Percentiles rank a stretch among this genome's conserved stretches.
Conservation (phyloP, 2,113 vertebrate genomes). For the Zosterops lateralis region DNA sequence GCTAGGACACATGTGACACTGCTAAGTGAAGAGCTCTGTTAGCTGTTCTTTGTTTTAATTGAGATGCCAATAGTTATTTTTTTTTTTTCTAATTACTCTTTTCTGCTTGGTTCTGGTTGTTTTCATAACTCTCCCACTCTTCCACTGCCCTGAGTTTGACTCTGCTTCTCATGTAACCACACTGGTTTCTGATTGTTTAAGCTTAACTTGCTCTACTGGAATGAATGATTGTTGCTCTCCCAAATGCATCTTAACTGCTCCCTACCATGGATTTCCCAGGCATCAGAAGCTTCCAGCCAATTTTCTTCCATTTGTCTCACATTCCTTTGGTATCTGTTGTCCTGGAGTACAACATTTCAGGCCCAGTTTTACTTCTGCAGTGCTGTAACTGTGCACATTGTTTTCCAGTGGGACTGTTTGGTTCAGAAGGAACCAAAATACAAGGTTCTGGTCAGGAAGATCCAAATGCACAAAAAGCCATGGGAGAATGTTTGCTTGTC, state of each 20-base stretch:
- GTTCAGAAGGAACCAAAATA: neutral
- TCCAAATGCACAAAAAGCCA: neutral
- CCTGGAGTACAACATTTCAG: neutral
- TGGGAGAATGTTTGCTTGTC: neutral
- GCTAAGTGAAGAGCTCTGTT: neutral
- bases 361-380: neutral
- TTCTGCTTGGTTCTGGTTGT: slow-evolving; percentile 3
- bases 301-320: slow-evolving; percentile 31
- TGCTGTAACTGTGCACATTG: neutral
- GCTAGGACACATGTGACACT: neutral
- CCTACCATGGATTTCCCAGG: slow-evolving; percentile 43
- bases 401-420: neutral
- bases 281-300: slow-evolving; percentile 16
- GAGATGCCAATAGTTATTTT: neutral
- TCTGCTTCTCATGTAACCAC: slow-evolving; percentile 17
- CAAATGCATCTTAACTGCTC: slow-evolving; percentile 41
- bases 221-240: slow-evolving; percentile 46
- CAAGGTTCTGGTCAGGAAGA: neutral
- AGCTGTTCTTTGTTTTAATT: neutral
- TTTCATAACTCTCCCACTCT: slow-evolving; percentile 30
- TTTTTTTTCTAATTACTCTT: slow-evolving; percentile 9
- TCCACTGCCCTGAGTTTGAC: slow-evolving; percentile 1
- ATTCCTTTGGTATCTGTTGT: slow-evolving; percentile 38
- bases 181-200: slow-evolving; percentile 38
- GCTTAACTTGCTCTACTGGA: slow-evolving; percentile 45